Evolutionary conservation across 1,140 invertebrate species (phyloP).

Genomic region (Platyscapa corneri): DNA sequence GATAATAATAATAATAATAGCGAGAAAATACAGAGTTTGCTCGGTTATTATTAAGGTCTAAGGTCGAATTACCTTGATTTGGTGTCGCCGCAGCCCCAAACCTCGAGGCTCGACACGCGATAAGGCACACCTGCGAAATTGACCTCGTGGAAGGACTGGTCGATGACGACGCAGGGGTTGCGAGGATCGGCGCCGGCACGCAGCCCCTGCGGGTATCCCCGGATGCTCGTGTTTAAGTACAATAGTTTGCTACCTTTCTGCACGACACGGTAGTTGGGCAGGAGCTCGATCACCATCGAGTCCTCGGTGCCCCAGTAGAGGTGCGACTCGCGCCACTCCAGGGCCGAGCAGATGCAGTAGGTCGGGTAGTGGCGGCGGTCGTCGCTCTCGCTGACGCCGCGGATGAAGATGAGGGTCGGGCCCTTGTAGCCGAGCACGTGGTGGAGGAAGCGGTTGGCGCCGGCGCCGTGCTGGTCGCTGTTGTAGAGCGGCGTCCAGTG

Average conservation of each 20-base stretch:
- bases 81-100: conserved; percentile 89
- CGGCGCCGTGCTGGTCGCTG: conserved; percentile 87
- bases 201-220: conserved; percentile 89
- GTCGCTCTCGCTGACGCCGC: conserved; percentile 66
- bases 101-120: conserved; percentile 78
- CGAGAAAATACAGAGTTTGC: too few species aligned
- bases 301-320: conserved; percentile 88
- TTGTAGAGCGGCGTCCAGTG: conserved; percentile 91
- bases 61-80: conserved; percentile 73
- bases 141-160: conserved; percentile 68
- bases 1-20: too few species aligned
- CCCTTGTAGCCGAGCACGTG: conserved; percentile 91
- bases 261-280: conserved; percentile 83
- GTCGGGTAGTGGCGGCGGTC: conserved; percentile 78
- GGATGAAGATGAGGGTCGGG: conserved; percentile 86
- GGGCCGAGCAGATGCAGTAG: conserved; percentile 85
- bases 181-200: conserved; percentile 86
- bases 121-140: conserved; percentile 75
- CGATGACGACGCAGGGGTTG: conserved; percentile 82
- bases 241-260: conserved; percentile 85
- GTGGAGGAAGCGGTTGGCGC: conserved; percentile 90
- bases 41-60: too few species aligned
- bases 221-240: conserved; percentile 87
- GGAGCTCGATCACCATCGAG: conserved; percentile 84
- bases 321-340: conserved; percentile 90